A percentile compares a stretch with the other conserved stretches of the same genome.
phyloP scores from a whole-genome alignment of 2,113 vertebrate genomes.

The Dasyurus viverrinus region DNA sequence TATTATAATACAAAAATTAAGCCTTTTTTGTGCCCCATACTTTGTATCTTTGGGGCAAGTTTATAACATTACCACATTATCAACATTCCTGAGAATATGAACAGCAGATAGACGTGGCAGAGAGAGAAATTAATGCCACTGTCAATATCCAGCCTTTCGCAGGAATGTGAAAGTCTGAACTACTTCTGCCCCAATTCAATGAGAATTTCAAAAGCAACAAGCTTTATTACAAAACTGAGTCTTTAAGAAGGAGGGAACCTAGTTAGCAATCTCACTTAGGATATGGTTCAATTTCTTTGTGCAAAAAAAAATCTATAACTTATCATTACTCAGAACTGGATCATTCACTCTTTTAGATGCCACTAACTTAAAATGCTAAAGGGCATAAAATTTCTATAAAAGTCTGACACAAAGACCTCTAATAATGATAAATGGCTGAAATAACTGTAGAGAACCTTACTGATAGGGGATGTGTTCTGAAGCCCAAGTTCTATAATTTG shows the following conservation, averaged over 20 bases:
- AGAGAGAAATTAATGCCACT: conserved; percentile 12
- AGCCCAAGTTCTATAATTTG: background rate
- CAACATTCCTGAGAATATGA: conserved; percentile 71
- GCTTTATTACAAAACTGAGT: conserved; percentile 62
- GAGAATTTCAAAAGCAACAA: background rate
- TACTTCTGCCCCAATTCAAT: rapidly evolving
- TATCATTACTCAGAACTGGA: background rate
- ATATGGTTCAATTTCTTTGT: background rate
- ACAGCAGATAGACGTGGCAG: background rate
- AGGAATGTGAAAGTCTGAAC: background rate
- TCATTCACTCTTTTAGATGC: background rate
- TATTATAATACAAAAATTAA: background rate
- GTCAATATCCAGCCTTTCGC: background rate
- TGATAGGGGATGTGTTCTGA: background rate
- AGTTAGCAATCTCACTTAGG: background rate
- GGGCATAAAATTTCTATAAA: background rate
- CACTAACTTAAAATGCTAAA: background rate
- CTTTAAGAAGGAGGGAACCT: background rate
- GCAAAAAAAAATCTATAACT: background rate
- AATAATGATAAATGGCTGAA: background rate
- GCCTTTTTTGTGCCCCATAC: background rate
- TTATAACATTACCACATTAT: background rate
- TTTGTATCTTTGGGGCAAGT: conserved; percentile 1
- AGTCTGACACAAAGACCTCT: background rate
- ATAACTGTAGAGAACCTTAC: background rate